Base-by-base conservation (phyloP, 2,888 invertebrate genomes). In the Mimachlamys varia region DNA sequence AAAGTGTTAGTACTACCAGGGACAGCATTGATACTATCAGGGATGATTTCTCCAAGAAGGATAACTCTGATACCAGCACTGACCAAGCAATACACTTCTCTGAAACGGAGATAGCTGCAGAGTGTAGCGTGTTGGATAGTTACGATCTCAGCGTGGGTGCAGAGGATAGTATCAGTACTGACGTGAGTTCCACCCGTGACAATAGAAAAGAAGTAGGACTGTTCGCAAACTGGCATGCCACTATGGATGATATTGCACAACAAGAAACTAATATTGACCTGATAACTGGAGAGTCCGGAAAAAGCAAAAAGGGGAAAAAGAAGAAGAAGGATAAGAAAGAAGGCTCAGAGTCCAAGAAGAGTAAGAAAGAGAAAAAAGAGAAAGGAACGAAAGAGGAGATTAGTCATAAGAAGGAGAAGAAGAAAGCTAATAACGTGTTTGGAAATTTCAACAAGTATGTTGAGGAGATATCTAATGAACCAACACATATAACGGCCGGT, bases 281-380 rank as follows among this genome's bases (percentile, higher is more conserved):
- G 0, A 27, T 76, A 7, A 76, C 76, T 27, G 76, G 76, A 15
- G 90, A 92, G 10, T n/a, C 89, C 38, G 87, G 88, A 22, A 89
- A 62, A 49, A 87, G 87, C 87, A 88, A 88, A 50, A 91, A 91
- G 89, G 58, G 90, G 17, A 92, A 91, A n/a, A 89, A 92, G 53
- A 50, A 33, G 17, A 89, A 90, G 22, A 37, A 27, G 33, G 89
- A 89, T 19, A 87, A 58, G 88, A 50, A 87, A 62, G 90, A 88
- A 62, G 27, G 44, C 2, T 88, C 88, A 87, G 90, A 89, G 76
- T 58, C 50, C 13, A 33, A 76, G 17, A 91, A 89, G 89, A 89
- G 58, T 33, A 89, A 62, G 22, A 89, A 89, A 62, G 58, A 58
- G 53, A 44, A 55, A n/a, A 58, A 58, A 44, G 58, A 33, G 4